Evolutionary conservation across 2,888 invertebrate genomes (phyloP).

Genomic region (Lycaena phlaeas): DNA sequence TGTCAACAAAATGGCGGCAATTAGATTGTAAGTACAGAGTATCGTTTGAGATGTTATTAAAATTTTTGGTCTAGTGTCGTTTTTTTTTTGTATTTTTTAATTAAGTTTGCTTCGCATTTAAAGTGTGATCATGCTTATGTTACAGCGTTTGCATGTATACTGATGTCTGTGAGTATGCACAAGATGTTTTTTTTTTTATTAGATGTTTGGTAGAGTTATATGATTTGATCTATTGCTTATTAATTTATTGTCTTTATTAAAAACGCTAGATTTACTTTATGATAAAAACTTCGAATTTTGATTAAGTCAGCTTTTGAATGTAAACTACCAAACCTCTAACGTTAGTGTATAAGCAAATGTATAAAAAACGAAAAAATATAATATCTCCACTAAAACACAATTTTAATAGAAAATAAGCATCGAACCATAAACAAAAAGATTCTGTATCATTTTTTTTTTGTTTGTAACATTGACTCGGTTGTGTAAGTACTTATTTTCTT

Average conservation of each 20-base stretch:
- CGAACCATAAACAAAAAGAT: slow-evolving; percentile 29
- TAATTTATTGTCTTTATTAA: slow-evolving; percentile 10
- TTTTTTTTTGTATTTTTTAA: slow-evolving; percentile 35
- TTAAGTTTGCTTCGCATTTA: slow-evolving; percentile 66
- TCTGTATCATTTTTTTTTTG: slow-evolving; percentile 30
- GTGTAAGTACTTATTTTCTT: slow-evolving; percentile 73
- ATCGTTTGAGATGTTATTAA: slow-evolving; percentile 42
- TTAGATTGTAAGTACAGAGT: slow-evolving; percentile 62
- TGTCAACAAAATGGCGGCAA: slow-evolving; percentile 51
- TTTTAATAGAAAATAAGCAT: slow-evolving; percentile 42
- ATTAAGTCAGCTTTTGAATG: slow-evolving; percentile 14
- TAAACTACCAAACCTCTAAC: slow-evolving; percentile 46
- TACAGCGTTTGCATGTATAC: slow-evolving; percentile 69
- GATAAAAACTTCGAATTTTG: slow-evolving; percentile 3
- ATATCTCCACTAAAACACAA: slow-evolving; percentile 60
- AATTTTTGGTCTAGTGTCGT: slow-evolving; percentile 56
- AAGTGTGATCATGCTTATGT: slow-evolving; percentile 67
- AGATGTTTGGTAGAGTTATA: slow-evolving; percentile 50
- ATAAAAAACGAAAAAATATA: slow-evolving; percentile 33
- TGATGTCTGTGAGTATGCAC: slow-evolving; percentile 69
- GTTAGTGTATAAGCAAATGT: slow-evolving; percentile 45
- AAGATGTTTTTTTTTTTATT: slow-evolving; percentile 49
- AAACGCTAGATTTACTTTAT: slow-evolving; percentile 5
- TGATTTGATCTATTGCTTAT: slow-evolving; percentile 18
- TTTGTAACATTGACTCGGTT: slow-evolving; percentile 61